Percentiles rank a stretch among this genome's conserved stretches.
Evolutionary conservation across 2,797 vertebrate species (phyloP).

Genomic region (Pseudopleuronectes americanus): DNA sequence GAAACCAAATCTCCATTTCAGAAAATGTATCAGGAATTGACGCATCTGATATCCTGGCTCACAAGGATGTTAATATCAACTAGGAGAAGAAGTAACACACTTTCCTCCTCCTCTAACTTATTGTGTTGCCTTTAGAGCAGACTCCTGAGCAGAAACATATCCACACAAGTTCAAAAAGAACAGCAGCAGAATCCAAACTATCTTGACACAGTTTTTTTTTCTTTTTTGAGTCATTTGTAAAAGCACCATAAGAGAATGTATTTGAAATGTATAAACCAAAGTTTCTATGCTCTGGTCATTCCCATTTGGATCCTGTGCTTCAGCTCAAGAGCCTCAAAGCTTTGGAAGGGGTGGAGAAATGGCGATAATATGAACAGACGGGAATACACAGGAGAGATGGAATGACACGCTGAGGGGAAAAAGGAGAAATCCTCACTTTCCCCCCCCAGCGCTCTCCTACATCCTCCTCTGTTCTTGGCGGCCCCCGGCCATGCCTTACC

Average conservation of each 20-base stretch:
- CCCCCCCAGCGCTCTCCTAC: conserved; percentile 17
- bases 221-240: not conserved
- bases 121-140: conserved; percentile 45
- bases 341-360: conserved; percentile 21
- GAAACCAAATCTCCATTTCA: conserved; percentile 6
- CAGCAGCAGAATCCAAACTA: not conserved
- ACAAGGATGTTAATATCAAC: conserved; percentile 55
- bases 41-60: conserved; percentile 51
- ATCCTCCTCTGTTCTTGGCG: not conserved
- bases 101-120: conserved; percentile 1
- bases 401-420: conserved; percentile 15
- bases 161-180: conserved; percentile 7
- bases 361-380: conserved; percentile 7
- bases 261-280: conserved; percentile 11
- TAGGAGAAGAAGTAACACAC: conserved; percentile 39
- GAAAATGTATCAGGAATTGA: not conserved
- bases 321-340: conserved; percentile 65
- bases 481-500: conserved; percentile 86
- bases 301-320: conserved; percentile 45
- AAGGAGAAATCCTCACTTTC: conserved; percentile 14
- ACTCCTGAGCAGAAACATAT: conserved; percentile 69
- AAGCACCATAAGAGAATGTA: not conserved
- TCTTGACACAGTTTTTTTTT: not conserved
- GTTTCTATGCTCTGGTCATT: conserved; percentile 24
- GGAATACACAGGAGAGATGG: conserved; percentile 30